Percentiles rank a stretch among this genome's conserved stretches.
Evolutionary conservation across 2,797 vertebrate species (phyloP).

Genomic region (Pteronotus mesoamericanus): DNA sequence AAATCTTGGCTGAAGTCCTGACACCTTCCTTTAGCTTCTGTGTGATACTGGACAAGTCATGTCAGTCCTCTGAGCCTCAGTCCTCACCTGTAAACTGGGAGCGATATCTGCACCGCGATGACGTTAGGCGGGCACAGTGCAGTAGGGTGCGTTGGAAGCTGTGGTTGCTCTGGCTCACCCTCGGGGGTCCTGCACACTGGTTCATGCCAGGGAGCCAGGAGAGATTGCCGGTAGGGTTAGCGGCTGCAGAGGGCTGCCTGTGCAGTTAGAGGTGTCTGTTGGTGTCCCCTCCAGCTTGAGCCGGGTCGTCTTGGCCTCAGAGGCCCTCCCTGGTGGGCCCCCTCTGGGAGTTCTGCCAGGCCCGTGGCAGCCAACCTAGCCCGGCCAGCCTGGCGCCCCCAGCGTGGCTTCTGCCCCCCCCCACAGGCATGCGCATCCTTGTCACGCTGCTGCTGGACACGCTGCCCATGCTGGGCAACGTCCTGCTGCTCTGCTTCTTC

Average conservation of each 20-base stretch:
- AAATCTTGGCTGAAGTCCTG: neutral
- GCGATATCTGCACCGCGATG: accelerated
- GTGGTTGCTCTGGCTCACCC: neutral
- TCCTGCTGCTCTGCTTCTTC: conserved; percentile 92
- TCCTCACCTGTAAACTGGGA: neutral
- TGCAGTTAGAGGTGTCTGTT: neutral
- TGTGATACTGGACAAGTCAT: neutral
- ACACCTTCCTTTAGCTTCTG: neutral
- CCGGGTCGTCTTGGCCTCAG: neutral
- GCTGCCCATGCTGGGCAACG: conserved; percentile 91
- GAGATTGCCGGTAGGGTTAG: neutral
- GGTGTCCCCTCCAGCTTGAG: neutral
- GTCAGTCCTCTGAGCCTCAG: neutral
- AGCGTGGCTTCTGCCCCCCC: conserved; percentile 57
- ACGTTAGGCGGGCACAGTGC: neutral
- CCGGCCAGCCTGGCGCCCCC: neutral
- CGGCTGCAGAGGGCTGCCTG: neutral
- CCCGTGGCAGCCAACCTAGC: neutral
- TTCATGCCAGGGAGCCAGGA: accelerated
- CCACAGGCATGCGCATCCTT: conserved; percentile 95
- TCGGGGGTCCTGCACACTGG: neutral
- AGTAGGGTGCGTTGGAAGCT: neutral
- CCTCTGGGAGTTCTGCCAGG: neutral
- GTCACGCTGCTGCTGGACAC: conserved; percentile 92
- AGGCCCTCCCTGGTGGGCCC: neutral